Conservation (phyloP, 1,140 invertebrate species). For the Batillaria attramentaria region DNA sequence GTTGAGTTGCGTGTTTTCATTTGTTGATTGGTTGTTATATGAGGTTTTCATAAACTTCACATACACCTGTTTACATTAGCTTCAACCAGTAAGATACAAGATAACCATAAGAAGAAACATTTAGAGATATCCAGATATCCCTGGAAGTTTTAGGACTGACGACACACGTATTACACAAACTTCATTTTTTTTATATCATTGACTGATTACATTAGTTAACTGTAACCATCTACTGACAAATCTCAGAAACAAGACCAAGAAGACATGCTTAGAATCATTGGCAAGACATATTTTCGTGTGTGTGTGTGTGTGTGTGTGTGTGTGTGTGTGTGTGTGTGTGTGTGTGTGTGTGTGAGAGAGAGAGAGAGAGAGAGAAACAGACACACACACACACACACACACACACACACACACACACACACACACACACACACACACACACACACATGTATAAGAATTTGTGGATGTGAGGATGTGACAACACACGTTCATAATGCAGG, state of each 20-base stretch:
- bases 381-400: slow-evolving; percentile 11
- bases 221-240: neutral
- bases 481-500: neutral
- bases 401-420: neutral
- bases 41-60: no score
- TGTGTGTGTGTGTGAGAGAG: neutral
- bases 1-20: no score
- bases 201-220: neutral
- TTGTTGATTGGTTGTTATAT: no score
- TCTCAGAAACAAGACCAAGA: neutral
- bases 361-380: neutral
- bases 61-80: no score
- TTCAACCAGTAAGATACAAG: no score
- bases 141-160: no score
- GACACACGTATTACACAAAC: no score
- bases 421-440: no score
- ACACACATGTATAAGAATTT: neutral
- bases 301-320: slow-evolving; percentile 19
- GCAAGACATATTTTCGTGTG: neutral
- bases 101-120: no score
- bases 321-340: neutral
- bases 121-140: no score
- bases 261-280: neutral
- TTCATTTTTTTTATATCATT: neutral
- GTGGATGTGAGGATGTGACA: neutral